phyloP scores from a whole-genome alignment of 2,113 vertebrate genomes.

The Monopterus albus region DNA sequence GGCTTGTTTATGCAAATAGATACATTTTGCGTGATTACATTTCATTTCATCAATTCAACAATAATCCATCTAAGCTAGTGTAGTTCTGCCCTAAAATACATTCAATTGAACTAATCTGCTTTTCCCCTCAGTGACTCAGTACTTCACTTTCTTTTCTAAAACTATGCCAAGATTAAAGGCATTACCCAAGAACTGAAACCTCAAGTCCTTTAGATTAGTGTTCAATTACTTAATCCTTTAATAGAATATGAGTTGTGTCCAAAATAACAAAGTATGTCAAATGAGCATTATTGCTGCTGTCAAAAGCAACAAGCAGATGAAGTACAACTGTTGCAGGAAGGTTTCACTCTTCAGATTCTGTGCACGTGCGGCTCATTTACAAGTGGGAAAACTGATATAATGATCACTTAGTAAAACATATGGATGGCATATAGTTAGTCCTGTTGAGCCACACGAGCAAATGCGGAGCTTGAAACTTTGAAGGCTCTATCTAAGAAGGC shows the following conservation, averaged over 20 bases:
- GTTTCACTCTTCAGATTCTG: constrained; percentile 29
- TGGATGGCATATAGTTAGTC: constrained; percentile 47
- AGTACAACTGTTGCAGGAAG: constrained; percentile 46
- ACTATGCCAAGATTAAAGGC: constrained; percentile 79
- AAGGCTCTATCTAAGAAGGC: constrained; percentile 44
- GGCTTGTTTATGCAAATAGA: constrained; percentile 51
- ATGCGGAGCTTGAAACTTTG: constrained; percentile 35
- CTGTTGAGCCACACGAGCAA: constrained; percentile 51
- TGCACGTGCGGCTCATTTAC: constrained; percentile 20
- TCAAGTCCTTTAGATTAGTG: constrained; percentile 78
- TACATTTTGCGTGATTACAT: constrained; percentile 68
- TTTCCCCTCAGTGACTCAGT: constrained; percentile 67
- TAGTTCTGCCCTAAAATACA: constrained; percentile 75
- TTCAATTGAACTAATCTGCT: constrained; percentile 80
- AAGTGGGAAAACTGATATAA: constrained; percentile 42
- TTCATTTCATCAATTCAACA: constrained; percentile 71
- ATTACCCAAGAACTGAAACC: constrained; percentile 79
- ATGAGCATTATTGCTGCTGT: constrained; percentile 58
- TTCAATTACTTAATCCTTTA: constrained; percentile 83
- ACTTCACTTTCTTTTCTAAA: constrained; percentile 68
- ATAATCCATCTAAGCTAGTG: constrained; percentile 78
- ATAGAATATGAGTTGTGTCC: constrained; percentile 77
- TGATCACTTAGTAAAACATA: constrained; percentile 48
- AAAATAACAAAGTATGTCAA: constrained; percentile 76
- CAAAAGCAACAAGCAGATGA: constrained; percentile 69